phyloP scores from a whole-genome alignment of 1,140 invertebrate species.

The Andricus grossulariae region DNA sequence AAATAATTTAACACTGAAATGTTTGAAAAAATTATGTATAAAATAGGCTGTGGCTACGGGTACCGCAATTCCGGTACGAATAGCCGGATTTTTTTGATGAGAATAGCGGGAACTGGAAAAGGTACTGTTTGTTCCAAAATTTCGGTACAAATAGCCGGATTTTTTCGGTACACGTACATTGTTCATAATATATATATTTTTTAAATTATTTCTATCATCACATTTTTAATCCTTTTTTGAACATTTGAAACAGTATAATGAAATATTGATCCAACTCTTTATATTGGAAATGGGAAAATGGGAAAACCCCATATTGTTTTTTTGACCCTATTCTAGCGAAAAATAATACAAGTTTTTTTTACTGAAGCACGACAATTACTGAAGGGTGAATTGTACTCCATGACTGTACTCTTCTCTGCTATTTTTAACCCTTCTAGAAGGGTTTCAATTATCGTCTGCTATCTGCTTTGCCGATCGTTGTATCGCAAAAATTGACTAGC shows the following conservation, averaged over 20 bases:
- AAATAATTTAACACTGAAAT: too few species aligned
- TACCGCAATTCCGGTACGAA: too few species aligned
- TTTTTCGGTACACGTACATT: too few species aligned
- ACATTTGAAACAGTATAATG: background rate
- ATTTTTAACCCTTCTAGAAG: conserved; percentile 3
- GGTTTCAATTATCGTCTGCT: conserved; percentile 1
- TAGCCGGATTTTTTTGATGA: too few species aligned
- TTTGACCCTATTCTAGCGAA: background rate
- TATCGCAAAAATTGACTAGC: background rate
- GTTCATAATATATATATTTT: background rate
- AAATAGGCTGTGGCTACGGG: too few species aligned
- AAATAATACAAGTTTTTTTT: conserved; percentile 3
- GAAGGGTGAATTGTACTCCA: background rate
- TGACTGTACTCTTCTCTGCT: background rate
- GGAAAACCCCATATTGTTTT: background rate
- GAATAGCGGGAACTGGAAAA: too few species aligned
- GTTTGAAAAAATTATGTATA: too few species aligned
- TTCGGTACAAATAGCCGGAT: too few species aligned
- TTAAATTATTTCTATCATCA: background rate
- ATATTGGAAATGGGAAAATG: background rate
- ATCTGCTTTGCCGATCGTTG: conserved; percentile 16
- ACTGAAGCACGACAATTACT: background rate
- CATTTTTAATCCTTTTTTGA: background rate
- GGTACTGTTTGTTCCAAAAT: too few species aligned
- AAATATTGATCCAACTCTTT: background rate